A percentile compares a stretch with the other conserved stretches of the same genome.
These are phyloP conservation scores for Epizoanthus rinbou DNA, from an alignment of 92 coral and sea anemone genomes.

Conservation along the genomic window DNA sequence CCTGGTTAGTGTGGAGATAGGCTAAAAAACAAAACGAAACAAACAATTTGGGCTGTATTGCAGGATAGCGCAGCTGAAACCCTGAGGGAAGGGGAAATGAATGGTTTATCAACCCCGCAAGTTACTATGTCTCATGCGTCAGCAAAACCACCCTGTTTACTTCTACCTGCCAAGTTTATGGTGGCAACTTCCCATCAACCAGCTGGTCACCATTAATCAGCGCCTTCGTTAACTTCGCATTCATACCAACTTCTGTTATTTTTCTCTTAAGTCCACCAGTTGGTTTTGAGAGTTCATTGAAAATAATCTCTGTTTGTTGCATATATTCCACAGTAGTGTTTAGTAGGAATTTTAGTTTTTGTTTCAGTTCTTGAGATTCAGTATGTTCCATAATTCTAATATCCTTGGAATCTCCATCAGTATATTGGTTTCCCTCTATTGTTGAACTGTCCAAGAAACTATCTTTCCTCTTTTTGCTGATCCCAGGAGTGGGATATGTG, in stretches of 20 bases:
- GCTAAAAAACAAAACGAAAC: too few relatives aligned
- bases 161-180: background rate
- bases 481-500: background rate
- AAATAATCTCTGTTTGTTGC: constrained; percentile 33
- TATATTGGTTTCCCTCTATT: background rate
- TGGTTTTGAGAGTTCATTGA: background rate
- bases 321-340: constrained; percentile 18
- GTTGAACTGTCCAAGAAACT: background rate
- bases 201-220: constrained; percentile 18
- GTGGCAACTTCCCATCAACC: background rate
- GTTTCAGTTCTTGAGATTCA: background rate
- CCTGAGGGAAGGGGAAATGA: too few relatives aligned
- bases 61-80: too few relatives aligned
- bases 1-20: too few relatives aligned
- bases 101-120: too few relatives aligned
- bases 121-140: too few relatives aligned
- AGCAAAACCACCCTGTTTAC: too few relatives aligned
- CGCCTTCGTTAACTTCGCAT: constrained; percentile 23
- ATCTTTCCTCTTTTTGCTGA: background rate
- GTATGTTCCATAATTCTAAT: background rate
- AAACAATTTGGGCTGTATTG: too few relatives aligned
- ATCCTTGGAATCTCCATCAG: background rate
- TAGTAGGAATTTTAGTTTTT: constrained; percentile 6
- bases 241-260: background rate
- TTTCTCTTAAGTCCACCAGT: background rate